phyloP scores from a whole-genome alignment of 2,113 vertebrate species.

The Crotalus viridis region DNA sequence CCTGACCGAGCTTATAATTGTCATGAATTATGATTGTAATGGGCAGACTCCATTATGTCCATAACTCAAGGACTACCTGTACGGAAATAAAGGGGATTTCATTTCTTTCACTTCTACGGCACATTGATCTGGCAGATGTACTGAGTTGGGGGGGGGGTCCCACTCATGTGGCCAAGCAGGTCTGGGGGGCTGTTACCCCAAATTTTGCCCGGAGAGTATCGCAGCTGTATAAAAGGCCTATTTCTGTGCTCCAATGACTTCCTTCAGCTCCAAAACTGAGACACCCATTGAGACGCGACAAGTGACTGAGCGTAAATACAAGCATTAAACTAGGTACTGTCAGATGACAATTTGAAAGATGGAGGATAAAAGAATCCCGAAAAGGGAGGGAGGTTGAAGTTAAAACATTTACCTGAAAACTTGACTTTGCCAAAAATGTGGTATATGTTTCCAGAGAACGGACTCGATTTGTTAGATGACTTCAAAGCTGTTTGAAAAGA shows the following conservation, averaged over 20 bases:
- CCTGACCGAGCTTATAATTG: no score
- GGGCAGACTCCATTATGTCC: no score
- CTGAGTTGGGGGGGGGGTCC: no score
- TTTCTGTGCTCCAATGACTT: not conserved
- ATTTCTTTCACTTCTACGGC: no score
- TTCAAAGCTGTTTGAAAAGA: constrained; percentile 78
- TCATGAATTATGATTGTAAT: no score
- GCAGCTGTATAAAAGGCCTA: not conserved
- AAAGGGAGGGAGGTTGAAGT: accelerated
- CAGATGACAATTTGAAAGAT: not conserved
- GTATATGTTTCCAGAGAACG: constrained; percentile 91
- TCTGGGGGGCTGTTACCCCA: not conserved
- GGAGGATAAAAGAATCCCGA: not conserved
- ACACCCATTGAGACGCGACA: not conserved
- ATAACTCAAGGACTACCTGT: no score
- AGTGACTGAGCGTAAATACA: not conserved
- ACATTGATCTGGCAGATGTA: no score
- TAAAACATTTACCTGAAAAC: constrained; percentile 83
- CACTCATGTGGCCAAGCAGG: no score
- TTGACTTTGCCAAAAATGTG: constrained; percentile 87
- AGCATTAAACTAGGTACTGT: not conserved
- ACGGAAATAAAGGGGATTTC: no score
- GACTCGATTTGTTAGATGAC: constrained; percentile 80
- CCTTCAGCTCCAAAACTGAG: not conserved
- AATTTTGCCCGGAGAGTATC: not conserved